Conservation (phyloP, 2,888 invertebrate species). For the Leptopterna dolabrata region DNA sequence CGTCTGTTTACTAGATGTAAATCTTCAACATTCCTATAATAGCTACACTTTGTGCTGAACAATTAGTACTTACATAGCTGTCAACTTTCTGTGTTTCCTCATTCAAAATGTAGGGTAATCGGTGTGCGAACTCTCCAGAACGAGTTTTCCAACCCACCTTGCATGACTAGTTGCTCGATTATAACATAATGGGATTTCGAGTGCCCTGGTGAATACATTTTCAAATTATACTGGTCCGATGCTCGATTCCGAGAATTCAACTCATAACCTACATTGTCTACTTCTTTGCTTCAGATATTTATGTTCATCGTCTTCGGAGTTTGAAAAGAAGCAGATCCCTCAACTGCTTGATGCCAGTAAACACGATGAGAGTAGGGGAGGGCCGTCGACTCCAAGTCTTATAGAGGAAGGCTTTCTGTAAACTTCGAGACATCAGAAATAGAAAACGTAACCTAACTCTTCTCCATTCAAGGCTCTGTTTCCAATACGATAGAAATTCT, state of each 20-base stretch:
- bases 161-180: too few species aligned
- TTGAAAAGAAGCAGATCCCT: constrained; percentile 30
- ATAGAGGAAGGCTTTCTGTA: constrained; percentile 24
- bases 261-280: background rate
- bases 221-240: background rate
- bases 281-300: background rate
- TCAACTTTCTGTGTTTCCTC: too few species aligned
- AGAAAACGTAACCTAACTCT: constrained; percentile 31
- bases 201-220: too few species aligned
- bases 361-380: background rate
- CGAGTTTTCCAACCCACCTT: too few species aligned
- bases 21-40: too few species aligned
- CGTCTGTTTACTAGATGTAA: too few species aligned
- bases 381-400: constrained; percentile 10
- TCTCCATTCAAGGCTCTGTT: constrained; percentile 35
- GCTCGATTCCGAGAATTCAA: background rate
- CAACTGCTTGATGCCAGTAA: background rate
- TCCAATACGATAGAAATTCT: constrained; percentile 28
- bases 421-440: constrained; percentile 9
- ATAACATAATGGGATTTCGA: too few species aligned
- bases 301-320: constrained; percentile 20
- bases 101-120: too few species aligned
- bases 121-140: too few species aligned
- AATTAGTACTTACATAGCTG: too few species aligned
- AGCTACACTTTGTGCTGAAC: too few species aligned